Conservation (phyloP, 1,140 invertebrate species). For the Temnothorax longispinosus region DNA sequence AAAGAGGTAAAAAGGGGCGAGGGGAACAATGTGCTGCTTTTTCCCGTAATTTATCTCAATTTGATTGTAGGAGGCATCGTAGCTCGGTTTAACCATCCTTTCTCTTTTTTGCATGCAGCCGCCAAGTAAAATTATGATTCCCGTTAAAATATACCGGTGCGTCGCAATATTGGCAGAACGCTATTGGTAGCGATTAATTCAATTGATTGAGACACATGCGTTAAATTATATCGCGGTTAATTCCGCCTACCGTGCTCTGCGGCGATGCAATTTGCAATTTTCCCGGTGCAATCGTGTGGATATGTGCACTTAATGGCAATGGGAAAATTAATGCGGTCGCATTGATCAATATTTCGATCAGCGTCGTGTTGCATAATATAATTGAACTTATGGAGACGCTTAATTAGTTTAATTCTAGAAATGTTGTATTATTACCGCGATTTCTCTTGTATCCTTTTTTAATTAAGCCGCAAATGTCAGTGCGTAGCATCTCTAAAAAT, state of each 20-base stretch:
- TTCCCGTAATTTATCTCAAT: constrained; percentile 51
- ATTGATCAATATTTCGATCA: constrained; percentile 47
- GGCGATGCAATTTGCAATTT: constrained; percentile 47
- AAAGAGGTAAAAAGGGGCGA: not conserved
- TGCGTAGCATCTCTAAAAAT: not conserved
- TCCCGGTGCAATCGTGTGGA: constrained; percentile 25
- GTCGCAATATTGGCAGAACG: constrained; percentile 33
- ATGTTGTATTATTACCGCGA: not conserved
- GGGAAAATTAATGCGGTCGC: constrained; percentile 46
- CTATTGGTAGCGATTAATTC: constrained; percentile 54
- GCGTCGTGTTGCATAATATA: not conserved
- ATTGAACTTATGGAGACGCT: not conserved
- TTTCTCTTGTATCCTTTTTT: not conserved
- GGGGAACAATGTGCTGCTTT: constrained; percentile 27
- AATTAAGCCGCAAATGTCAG: not conserved
- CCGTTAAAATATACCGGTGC: constrained; percentile 12
- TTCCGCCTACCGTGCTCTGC: constrained; percentile 21
- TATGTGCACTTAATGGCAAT: constrained; percentile 32
- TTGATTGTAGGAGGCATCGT: constrained; percentile 43
- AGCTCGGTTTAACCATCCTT: not conserved
- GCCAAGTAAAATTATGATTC: constrained; percentile 45
- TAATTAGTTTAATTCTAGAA: constrained; percentile 11
- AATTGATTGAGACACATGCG: constrained; percentile 55
- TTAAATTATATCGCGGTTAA: constrained; percentile 59
- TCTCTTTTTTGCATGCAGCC: not conserved